These are phyloP conservation scores for Trissolcus brochymenae DNA, from an alignment of 2,888 invertebrate species.

Conservation along the genomic window DNA sequence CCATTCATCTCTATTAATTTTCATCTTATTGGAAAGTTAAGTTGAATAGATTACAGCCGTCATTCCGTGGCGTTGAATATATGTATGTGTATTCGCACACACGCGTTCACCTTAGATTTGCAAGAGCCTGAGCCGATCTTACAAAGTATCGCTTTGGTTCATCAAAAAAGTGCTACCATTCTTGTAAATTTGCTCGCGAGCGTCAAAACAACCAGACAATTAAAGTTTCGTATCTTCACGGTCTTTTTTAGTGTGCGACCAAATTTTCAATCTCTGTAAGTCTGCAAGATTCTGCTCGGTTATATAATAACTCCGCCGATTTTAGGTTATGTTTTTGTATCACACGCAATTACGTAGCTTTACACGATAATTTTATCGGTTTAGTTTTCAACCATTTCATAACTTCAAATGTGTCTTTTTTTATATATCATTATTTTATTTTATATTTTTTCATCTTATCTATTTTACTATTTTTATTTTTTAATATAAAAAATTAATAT, in stretches of 20 bases:
- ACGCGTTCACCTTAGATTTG: slow-evolving; percentile 21
- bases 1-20: slow-evolving; percentile 18
- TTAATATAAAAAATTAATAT: neutral
- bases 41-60: slow-evolving; percentile 42
- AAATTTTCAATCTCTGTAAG: slow-evolving; percentile 30
- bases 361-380: slow-evolving; percentile 52
- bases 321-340: slow-evolving; percentile 72
- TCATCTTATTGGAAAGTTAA: slow-evolving; percentile 49
- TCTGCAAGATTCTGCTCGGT: slow-evolving; percentile 59
- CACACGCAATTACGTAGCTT: slow-evolving; percentile 46
- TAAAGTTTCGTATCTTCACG: no score
- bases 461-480: neutral
- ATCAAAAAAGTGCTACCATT: neutral
- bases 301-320: slow-evolving; percentile 71
- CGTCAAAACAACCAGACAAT: neutral
- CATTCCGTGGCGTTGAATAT: slow-evolving; percentile 27
- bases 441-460: neutral
- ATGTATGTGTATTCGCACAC: slow-evolving; percentile 26
- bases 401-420: slow-evolving; percentile 19
- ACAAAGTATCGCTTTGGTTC: slow-evolving; percentile 18
- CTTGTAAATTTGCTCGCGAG: neutral
- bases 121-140: slow-evolving; percentile 33
- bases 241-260: neutral
- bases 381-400: slow-evolving; percentile 24
- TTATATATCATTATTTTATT: slow-evolving; percentile 5